These are phyloP conservation scores for Buphagus erythrorhynchus DNA, from an alignment of 2,797 vertebrate species.

Conservation along the genomic window DNA sequence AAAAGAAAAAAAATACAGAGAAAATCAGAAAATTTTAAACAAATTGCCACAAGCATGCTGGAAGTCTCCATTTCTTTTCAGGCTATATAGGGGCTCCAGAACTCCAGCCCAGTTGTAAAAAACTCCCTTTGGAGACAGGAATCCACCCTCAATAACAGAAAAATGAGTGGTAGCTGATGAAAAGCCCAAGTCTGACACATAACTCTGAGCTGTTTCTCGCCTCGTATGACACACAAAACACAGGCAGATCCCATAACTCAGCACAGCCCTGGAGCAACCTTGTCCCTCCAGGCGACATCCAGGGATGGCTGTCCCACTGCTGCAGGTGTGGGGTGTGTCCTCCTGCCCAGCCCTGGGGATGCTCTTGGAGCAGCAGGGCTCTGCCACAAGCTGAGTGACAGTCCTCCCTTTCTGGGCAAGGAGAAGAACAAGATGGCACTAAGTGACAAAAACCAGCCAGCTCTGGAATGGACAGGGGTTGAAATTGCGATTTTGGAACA, in stretches of 20 bases:
- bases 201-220: neutral
- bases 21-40: neutral
- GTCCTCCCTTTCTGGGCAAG: neutral
- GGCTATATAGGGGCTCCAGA: neutral
- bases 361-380: neutral
- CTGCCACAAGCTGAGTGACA: neutral
- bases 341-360: neutral
- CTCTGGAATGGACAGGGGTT: neutral
- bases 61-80: neutral
- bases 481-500: neutral
- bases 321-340: fast-evolving
- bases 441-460: neutral
- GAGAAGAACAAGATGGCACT: neutral
- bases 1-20: neutral
- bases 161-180: neutral
- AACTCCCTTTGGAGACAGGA: neutral
- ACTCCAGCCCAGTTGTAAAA: neutral
- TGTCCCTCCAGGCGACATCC: neutral
- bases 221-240: neutral
- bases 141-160: neutral
- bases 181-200: neutral
- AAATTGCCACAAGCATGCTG: neutral
- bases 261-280: neutral
- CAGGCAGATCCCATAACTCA: neutral
- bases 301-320: neutral